phyloP scores from a whole-genome alignment of 2,888 invertebrate genomes.

The Lithosia quadra region DNA sequence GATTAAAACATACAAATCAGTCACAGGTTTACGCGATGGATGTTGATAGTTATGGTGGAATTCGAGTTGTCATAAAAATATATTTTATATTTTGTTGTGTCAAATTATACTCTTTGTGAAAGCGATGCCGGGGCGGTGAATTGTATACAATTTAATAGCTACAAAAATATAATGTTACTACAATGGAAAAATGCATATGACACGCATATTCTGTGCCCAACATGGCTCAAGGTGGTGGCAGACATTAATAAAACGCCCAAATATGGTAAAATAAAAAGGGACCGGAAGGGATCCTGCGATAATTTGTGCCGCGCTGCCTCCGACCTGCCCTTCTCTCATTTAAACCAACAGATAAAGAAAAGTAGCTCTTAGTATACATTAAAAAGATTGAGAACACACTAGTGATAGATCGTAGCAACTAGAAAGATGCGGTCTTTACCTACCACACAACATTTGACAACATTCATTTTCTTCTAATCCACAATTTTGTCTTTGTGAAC shows the following conservation, averaged over 20 bases:
- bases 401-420: too few relatives aligned
- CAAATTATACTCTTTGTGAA: too few relatives aligned
- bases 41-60: too few relatives aligned
- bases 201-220: not conserved
- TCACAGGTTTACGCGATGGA: too few relatives aligned
- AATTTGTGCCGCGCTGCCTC: not conserved
- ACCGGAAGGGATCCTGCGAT: not conserved
- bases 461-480: too few relatives aligned
- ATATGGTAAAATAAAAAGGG: constrained; percentile 4
- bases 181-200: not conserved
- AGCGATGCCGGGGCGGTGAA: too few relatives aligned
- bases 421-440: too few relatives aligned
- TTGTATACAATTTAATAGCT: too few relatives aligned
- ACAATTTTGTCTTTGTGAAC: too few relatives aligned
- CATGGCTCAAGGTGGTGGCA: not conserved
- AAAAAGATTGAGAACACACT: not conserved
- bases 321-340: not conserved
- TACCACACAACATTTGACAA: not conserved
- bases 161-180: not conserved
- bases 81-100: too few relatives aligned
- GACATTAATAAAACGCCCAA: not conserved
- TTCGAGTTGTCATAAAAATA: too few relatives aligned
- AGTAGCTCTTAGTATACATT: not conserved
- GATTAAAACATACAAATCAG: too few relatives aligned
- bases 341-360: not conserved